These are phyloP conservation scores for Melanotaenia maccullochi DNA, from an alignment of 2,797 vertebrate species.

Conservation along the genomic window DNA sequence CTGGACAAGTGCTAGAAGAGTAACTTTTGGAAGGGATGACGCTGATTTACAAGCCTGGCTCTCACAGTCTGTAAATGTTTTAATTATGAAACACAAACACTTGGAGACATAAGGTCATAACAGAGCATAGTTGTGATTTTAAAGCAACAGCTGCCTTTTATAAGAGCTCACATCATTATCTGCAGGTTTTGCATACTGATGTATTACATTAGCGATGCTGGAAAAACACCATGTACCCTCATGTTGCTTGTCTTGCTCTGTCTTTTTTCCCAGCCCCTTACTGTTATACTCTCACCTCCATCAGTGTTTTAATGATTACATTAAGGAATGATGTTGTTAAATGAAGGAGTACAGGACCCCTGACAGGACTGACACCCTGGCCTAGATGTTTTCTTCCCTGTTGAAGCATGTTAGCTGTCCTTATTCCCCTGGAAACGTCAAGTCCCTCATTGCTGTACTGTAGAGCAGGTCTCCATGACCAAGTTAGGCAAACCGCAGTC, in stretches of 20 bases:
- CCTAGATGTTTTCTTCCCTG: slow-evolving; percentile 64
- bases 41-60: slow-evolving; percentile 44
- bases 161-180: slow-evolving; percentile 68
- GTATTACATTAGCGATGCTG: slow-evolving; percentile 11
- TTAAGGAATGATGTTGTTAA: slow-evolving; percentile 49
- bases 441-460: slow-evolving; percentile 7
- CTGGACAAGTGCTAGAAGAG: slow-evolving; percentile 40
- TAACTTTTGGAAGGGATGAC: slow-evolving; percentile 46
- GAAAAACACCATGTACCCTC: slow-evolving; percentile 41
- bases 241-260: slow-evolving; percentile 25
- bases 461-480: slow-evolving; percentile 56
- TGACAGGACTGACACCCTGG: slow-evolving; percentile 54
- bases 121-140: slow-evolving; percentile 65
- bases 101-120: slow-evolving; percentile 56
- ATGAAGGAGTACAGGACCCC: slow-evolving; percentile 38
- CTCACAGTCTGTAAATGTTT: slow-evolving; percentile 71
- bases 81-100: slow-evolving; percentile 72
- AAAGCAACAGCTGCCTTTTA: slow-evolving; percentile 76
- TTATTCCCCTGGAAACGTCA: slow-evolving; percentile 7
- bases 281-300: slow-evolving; percentile 54
- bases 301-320: slow-evolving; percentile 60
- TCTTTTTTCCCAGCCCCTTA: slow-evolving; percentile 35
- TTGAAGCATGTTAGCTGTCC: slow-evolving; percentile 54
- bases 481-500: slow-evolving; percentile 70
- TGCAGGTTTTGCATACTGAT: slow-evolving; percentile 42